Conservation (phyloP, 2,888 invertebrate genomes). For the Sthenelais limicola region DNA sequence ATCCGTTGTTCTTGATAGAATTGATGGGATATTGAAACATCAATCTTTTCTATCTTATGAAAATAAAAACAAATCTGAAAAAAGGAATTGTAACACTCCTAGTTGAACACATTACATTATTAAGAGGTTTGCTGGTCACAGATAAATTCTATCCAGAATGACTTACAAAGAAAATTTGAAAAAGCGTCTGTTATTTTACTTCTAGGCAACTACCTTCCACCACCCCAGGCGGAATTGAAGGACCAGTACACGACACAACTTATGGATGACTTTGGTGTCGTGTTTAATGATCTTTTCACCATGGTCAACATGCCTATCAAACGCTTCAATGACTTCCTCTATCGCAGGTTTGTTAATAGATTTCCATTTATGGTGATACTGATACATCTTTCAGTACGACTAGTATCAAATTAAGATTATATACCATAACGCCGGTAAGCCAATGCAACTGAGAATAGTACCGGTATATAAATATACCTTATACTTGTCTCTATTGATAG, state of each 20-base stretch:
- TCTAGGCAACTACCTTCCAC: constrained; percentile 58
- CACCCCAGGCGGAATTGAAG: constrained; percentile 54
- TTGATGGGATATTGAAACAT: no score
- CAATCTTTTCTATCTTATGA: no score
- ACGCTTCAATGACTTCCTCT: constrained; percentile 58
- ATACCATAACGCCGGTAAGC: not conserved
- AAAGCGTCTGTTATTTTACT: not conserved
- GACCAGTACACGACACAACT: constrained; percentile 57
- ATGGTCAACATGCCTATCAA: constrained; percentile 63
- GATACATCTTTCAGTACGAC: no score
- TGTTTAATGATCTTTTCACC: constrained; percentile 57
- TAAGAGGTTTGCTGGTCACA: no score
- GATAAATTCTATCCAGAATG: no score
- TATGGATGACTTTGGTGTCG: constrained; percentile 55
- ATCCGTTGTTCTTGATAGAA: no score
- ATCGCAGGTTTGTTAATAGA: constrained; percentile 53
- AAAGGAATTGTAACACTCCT: no score
- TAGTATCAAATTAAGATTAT: constrained; percentile 1
- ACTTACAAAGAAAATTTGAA: no score
- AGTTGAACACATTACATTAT: no score
- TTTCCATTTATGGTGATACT: not conserved
- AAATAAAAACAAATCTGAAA: no score
- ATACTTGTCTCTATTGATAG: no score
- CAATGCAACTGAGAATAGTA: not conserved
- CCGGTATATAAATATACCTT: not conserved